Evolutionary conservation across 1,140 invertebrate species (phyloP).

Genomic region (Hormaphis cornu): DNA sequence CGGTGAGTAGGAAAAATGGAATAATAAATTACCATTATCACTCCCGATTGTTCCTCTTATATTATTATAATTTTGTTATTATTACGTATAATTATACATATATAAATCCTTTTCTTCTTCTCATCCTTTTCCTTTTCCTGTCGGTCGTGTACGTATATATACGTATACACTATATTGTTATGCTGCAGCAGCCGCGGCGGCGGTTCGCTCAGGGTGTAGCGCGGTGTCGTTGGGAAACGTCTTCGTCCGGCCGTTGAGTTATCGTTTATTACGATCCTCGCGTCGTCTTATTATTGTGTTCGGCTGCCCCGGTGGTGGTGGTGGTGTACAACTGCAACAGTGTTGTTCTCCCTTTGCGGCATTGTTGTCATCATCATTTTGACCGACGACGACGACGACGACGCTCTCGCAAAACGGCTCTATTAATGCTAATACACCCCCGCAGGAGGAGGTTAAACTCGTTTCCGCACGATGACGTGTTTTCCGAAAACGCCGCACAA

Average conservation of each 20-base stretch:
- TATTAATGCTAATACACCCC: constrained; percentile 28
- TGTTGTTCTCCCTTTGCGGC: neutral
- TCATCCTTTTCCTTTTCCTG: constrained; percentile 31
- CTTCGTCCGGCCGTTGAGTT: constrained; percentile 28
- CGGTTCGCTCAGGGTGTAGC: neutral
- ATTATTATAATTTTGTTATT: too few relatives aligned
- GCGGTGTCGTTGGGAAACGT: constrained; percentile 6
- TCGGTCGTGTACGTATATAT: too few relatives aligned
- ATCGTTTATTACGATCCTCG: constrained; percentile 27
- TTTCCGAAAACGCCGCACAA: neutral
- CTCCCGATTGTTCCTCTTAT: constrained; percentile 28
- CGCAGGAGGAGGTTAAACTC: neutral
- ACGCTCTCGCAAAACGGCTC: constrained; percentile 13
- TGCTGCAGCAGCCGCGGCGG: neutral
- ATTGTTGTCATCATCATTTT: neutral
- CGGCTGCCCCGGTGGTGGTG: neutral
- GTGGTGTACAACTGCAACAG: neutral
- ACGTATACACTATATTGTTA: too few relatives aligned
- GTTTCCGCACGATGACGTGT: neutral
- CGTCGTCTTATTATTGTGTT: constrained; percentile 29
- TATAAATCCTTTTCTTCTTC: constrained; percentile 18
- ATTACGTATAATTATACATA: constrained; percentile 29
- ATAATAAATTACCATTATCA: constrained; percentile 31
- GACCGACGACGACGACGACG: neutral
- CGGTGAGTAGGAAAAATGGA: constrained; percentile 25